phyloP scores from a whole-genome alignment of 2,797 vertebrate species.

The Scarus forsteni region DNA sequence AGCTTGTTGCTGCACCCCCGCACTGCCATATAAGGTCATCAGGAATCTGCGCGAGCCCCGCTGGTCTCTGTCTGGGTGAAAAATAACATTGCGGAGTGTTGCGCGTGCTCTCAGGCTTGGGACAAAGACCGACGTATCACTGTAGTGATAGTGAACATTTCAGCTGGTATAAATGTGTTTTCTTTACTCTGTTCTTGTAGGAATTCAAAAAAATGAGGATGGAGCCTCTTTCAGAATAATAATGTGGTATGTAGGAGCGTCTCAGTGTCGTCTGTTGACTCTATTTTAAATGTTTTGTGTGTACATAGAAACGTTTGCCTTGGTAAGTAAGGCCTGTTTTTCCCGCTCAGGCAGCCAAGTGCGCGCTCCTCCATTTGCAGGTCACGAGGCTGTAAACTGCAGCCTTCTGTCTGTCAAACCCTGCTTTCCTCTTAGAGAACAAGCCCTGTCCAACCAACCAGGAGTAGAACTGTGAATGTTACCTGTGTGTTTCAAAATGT shows the following conservation, averaged over 20 bases:
- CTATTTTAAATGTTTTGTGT: neutral
- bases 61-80: conserved; percentile 64
- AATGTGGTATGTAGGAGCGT: conserved; percentile 16
- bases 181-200: too few species aligned
- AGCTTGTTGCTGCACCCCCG: conserved; percentile 50
- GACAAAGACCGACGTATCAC: conserved; percentile 23
- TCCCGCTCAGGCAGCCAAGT: conserved; percentile 35
- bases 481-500: conserved; percentile 12
- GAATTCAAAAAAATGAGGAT: too few species aligned
- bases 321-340: conserved; percentile 63
- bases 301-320: neutral
- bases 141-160: conserved; percentile 4
- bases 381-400: conserved; percentile 53
- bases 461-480: neutral
- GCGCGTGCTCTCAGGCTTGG: conserved; percentile 21
- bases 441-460: neutral
- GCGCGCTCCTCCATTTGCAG: conserved; percentile 47
- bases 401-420: neutral
- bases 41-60: conserved; percentile 59
- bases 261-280: neutral
- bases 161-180: too few species aligned
- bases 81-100: conserved; percentile 46
- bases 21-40: conserved; percentile 84
- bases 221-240: too few species aligned
- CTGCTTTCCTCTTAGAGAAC: neutral